Conservation (phyloP, 92 coral and sea anemone species). For the Epizoanthus ramosus region DNA sequence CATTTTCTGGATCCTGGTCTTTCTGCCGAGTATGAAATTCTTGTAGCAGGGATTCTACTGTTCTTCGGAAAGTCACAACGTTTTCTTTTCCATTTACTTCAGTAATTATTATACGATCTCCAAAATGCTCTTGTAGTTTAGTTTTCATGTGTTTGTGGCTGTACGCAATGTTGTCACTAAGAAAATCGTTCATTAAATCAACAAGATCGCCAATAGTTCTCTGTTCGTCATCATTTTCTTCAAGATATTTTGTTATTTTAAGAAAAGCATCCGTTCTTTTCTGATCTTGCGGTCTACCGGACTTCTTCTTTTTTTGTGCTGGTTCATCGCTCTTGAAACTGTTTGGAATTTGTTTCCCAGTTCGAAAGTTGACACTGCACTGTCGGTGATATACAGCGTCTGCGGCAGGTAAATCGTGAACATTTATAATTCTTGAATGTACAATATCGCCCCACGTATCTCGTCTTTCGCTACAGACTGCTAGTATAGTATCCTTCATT, state of each 20-base stretch:
- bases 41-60: constrained; percentile 25
- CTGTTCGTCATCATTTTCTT: constrained; percentile 33
- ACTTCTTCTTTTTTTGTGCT: constrained; percentile 1
- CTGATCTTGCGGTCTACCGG: constrained; percentile 8
- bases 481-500: not conserved
- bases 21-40: constrained; percentile 29
- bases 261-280: constrained; percentile 7
- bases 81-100: constrained; percentile 23
- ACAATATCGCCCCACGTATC: not conserved
- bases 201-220: constrained; percentile 18
- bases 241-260: constrained; percentile 4
- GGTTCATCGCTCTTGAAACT: too few relatives aligned
- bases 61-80: constrained; percentile 36
- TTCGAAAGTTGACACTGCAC: not conserved
- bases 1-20: constrained; percentile 10
- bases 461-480: not conserved
- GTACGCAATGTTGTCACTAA: constrained; percentile 15
- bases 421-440: not conserved
- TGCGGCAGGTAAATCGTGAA: not conserved
- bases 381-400: not conserved
- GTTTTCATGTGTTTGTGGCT: constrained; percentile 39
- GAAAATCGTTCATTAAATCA: constrained; percentile 3
- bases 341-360: not conserved
- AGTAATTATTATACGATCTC: constrained; percentile 25
- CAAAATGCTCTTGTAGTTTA: constrained; percentile 41